Base-by-base conservation (phyloP, 2,888 invertebrate species). In the Lepeophtheirus nordmannii region DNA sequence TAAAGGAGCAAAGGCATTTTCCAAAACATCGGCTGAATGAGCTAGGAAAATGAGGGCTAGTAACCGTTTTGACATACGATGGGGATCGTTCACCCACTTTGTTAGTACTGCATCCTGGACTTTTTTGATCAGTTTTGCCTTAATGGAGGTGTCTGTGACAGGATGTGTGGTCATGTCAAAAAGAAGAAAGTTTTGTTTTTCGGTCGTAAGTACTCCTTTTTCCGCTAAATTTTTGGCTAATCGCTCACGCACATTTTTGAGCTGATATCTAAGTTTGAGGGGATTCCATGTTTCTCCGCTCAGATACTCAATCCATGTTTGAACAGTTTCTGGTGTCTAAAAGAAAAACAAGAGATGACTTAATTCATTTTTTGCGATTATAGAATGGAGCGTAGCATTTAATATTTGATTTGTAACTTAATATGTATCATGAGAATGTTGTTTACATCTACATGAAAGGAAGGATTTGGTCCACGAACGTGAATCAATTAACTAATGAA, bases 141-240 rank as follows among this genome's bases (percentile, higher is more conserved):
- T 99, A 66, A 91, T 86, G 71, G 86, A 83, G 78, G 90, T 89
- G 76, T 98, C 96, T 70, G 89, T 92, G 69, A 99, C 81, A 56
- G 98, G 98, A 81, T 99, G 98, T 72, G 98, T 98, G 66, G 98
- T 99, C 96, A 99, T 99, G 79, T 99, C 98, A 77, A 99, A 99
- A 67, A 99, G 81, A 72, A 99, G 81, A 78, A 99, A 99, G 78
- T 99, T 98, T 79, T 98, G 97, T 80, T 97, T 98, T 77, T 98
- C 97, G 68, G 97, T 98, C 69, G 97, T 96, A 71, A 97, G 82
- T 57, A 98, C 96, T 71, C 97, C 97, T 77, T 99, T 99, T 77
- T 99, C 98, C 46, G 97, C 97, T 72, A 99, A 82, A 80, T 97
- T 98, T 78, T 99, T 99, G 59, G 98, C 98, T 75, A 99, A 82